Base-by-base conservation (phyloP, 2,113 vertebrate genomes). In the Sylvietta virens region DNA sequence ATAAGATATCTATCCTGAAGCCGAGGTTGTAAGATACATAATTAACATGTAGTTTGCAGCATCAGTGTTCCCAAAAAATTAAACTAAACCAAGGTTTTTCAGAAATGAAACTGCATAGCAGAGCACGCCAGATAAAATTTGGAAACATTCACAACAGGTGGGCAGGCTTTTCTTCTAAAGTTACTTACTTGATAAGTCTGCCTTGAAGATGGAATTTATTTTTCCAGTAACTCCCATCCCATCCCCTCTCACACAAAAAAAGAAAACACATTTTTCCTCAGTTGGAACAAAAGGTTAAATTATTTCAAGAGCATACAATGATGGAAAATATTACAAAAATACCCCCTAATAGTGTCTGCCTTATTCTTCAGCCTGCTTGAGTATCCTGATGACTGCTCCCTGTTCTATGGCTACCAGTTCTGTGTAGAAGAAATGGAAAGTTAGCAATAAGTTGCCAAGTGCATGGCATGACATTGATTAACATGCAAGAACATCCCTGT, bases 221-320 rank as follows among this genome's bases (percentile, higher is more conserved):
- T 97, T 97, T 97, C 92, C 91, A 95, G 95, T 53, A 92, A 93
- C 88, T 94, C 92, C 92, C 58, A 81, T 92, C 85, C 85, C 71
- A 93, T 85, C 39, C 45, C 60, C 47, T 93, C 56, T 90, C 22
- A 58, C 67, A 81, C 27, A 54, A 26, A 26, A 72, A 86, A 90
- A 65, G 62, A 93, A 93, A 80, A 45, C 81, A 95, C 21, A 73
- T 90, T 94, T 94, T 92, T 88, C 47, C 39, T 86, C 56, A 67
- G 76, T 62, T 58, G 81, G 91, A 94, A 86, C 92, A 88, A 94
- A 97, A 93, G 86, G 94, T 97, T 94, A 95, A 92, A 95, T 85
- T 74, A 78, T 62, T 94, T 95, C 67, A 90, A 92, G 64, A 47
- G 42, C 65, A 81, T n/a, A 83, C 60, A 93, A 83, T 20, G 13